phyloP scores from a whole-genome alignment of 1,140 invertebrate species.

The Trachymyrmex septentrionalis region DNA sequence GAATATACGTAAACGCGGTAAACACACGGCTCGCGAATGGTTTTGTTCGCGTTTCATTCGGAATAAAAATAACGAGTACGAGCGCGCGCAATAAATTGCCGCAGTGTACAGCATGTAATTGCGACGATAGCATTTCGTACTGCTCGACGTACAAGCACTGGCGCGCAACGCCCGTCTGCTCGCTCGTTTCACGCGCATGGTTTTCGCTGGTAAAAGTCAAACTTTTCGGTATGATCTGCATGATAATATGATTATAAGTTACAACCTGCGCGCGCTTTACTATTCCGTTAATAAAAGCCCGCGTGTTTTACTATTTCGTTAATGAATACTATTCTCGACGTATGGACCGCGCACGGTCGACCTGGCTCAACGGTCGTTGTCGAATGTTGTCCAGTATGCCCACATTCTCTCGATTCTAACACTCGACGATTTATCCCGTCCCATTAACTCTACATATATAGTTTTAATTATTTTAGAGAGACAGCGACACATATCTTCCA shows the following conservation, averaged over 20 bases:
- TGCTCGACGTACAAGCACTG: slow-evolving; percentile 2
- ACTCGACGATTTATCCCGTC: not conserved
- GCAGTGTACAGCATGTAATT: slow-evolving; percentile 57
- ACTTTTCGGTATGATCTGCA: slow-evolving; percentile 67
- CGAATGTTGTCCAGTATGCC: not conserved
- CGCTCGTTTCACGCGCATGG: slow-evolving; percentile 57
- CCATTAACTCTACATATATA: not conserved
- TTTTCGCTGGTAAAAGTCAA: slow-evolving; percentile 35
- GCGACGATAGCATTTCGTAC: slow-evolving; percentile 56
- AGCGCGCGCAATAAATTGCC: slow-evolving; percentile 61
- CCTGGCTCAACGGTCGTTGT: slow-evolving; percentile 25
- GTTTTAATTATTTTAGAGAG: not conserved
- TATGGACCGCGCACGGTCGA: not conserved
- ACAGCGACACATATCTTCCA: not conserved
- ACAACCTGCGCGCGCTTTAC: slow-evolving; percentile 32
- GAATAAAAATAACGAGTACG: slow-evolving; percentile 64
- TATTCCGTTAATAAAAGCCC: slow-evolving; percentile 57
- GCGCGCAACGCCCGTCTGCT: not conserved
- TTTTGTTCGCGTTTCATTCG: slow-evolving; percentile 47
- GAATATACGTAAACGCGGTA: slow-evolving; percentile 60
- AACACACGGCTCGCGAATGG: not conserved
- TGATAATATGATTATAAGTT: slow-evolving; percentile 67
- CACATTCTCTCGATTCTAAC: slow-evolving; percentile 2
- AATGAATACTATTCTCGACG: slow-evolving; percentile 63
- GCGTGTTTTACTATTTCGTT: slow-evolving; percentile 31